These are phyloP conservation scores for Thrips palmi DNA, from an alignment of 1,140 invertebrate species.

Conservation along the genomic window DNA sequence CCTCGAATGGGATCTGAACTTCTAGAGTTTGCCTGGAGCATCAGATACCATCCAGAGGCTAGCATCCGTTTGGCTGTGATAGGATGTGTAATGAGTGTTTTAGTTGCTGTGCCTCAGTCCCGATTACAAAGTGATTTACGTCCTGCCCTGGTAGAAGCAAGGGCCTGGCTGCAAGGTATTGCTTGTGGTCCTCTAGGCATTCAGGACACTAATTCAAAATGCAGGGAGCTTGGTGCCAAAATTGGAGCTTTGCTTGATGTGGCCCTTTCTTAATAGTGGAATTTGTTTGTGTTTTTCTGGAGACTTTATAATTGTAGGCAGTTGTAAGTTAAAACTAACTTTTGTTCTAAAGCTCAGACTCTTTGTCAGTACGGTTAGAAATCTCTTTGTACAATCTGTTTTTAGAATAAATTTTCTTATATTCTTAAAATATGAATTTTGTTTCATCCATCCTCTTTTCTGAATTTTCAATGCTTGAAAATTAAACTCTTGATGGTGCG, in stretches of 20 bases:
- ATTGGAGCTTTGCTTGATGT: slow-evolving; percentile 31
- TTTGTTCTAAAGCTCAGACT: slow-evolving; percentile 15
- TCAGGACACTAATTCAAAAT: slow-evolving; percentile 41
- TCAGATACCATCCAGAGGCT: slow-evolving; percentile 43
- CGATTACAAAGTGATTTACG: slow-evolving; percentile 36
- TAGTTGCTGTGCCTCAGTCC: slow-evolving; percentile 35
- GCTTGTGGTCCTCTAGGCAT: slow-evolving; percentile 27
- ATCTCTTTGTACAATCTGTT: too few relatives aligned
- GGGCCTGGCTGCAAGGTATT: slow-evolving; percentile 42
- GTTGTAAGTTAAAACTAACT: slow-evolving; percentile 7
- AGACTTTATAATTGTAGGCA: slow-evolving; percentile 10
- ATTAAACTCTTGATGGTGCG: too few relatives aligned
- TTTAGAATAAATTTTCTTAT: too few relatives aligned
- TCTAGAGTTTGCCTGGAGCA: slow-evolving; percentile 39
- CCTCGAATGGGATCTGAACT: slow-evolving; percentile 46
- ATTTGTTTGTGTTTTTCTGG: slow-evolving; percentile 19
- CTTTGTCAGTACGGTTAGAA: too few relatives aligned
- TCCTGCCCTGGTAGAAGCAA: slow-evolving; percentile 39
- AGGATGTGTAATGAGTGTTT: slow-evolving; percentile 38
- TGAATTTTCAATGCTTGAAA: too few relatives aligned
- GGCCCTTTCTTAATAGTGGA: too few relatives aligned
- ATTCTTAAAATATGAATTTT: too few relatives aligned
- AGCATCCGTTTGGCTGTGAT: slow-evolving; percentile 42
- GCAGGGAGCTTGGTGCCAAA: slow-evolving; percentile 31
- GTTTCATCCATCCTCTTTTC: too few relatives aligned